Base-by-base conservation (phyloP, 2,888 invertebrate species). In the Tetheella fluctuosa region DNA sequence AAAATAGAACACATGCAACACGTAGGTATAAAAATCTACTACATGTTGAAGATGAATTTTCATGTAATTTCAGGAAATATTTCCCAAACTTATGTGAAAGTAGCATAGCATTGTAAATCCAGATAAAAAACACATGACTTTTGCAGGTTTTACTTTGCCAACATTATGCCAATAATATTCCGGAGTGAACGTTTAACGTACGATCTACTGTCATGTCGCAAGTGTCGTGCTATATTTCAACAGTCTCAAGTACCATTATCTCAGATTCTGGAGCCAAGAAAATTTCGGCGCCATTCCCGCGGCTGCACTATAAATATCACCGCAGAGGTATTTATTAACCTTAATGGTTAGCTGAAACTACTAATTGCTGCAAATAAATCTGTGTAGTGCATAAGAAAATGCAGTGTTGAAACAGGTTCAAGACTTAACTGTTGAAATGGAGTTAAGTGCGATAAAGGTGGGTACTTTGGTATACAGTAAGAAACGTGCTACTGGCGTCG, bases 341-440 rank as follows among this genome's bases (percentile, higher is more conserved):
- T 64, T 67, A 74, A 76, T 70, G 72, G 68, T 69, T 68, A 65
- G 63, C 62, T 57, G 55, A 54, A 73, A 60, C 61, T 59, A 60
- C 63, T 76, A 80, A 81, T 80, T 78, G 73, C 80, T 61, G 61
- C 53, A 61, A 70, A 73, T 79, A 76, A 76, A 78, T 77, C 67
- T 70, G 70, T 65, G 65, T 52, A 63, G 64, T 64, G 68, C 69
- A 69, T 69, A 70, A 65, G 67, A 66, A 70, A 73, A 62, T 69
- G 60, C 65, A 64, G 59, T 59, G 55, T 64, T 68, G 58, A 66
- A 68, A 59, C 61, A 64, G 58, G 68, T 71, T 66, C 60, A 67
- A 64, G 54, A 20, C 15, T n/a, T 20, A 34, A 17, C 20, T n/a
- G 42, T 34, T 25, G 54, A 23, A 54, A 55, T 23, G 34, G 55